Evolutionary conservation across 2,113 vertebrate species (phyloP).

Genomic region (Cercocebus atys): DNA sequence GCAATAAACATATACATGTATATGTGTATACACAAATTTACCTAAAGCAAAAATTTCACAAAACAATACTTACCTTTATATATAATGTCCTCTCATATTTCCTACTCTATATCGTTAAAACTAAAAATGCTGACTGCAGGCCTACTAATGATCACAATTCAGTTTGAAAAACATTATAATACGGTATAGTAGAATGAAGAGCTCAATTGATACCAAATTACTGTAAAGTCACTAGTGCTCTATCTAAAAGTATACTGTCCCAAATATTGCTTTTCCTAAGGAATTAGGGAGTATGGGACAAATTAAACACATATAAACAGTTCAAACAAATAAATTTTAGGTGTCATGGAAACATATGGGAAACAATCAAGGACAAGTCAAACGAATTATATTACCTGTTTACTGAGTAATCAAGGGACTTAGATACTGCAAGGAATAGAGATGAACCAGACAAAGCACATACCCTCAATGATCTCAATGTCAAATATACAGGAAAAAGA

Average conservation of each 20-base stretch:
- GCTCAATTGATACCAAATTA: neutral
- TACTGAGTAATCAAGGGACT: neutral
- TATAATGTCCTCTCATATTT: neutral
- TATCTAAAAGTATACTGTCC: neutral
- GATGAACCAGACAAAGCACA: neutral
- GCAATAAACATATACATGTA: neutral
- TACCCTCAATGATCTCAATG: neutral
- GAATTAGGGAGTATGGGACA: neutral
- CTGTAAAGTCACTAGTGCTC: slow-evolving; percentile 10
- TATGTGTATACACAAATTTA: neutral
- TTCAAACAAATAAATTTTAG: slow-evolving; percentile 47
- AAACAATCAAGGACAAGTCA: slow-evolving; percentile 30
- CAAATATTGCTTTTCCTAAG: slow-evolving; percentile 36
- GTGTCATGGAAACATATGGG: neutral
- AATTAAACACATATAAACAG: slow-evolving; percentile 36
- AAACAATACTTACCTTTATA: slow-evolving; percentile 67
- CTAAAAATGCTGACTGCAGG: slow-evolving; percentile 28
- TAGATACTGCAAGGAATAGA: neutral
- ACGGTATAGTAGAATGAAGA: slow-evolving; percentile 18
- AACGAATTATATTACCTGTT: neutral
- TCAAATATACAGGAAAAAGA: neutral
- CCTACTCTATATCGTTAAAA: slow-evolving; percentile 28
- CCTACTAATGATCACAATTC: neutral
- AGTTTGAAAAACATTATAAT: slow-evolving; percentile 49
- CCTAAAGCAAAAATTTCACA: slow-evolving; percentile 52